Percentiles rank a stretch among this genome's conserved stretches.
phyloP scores from a whole-genome alignment of 2,888 invertebrate species.

The Trichopria drosophilae region DNA sequence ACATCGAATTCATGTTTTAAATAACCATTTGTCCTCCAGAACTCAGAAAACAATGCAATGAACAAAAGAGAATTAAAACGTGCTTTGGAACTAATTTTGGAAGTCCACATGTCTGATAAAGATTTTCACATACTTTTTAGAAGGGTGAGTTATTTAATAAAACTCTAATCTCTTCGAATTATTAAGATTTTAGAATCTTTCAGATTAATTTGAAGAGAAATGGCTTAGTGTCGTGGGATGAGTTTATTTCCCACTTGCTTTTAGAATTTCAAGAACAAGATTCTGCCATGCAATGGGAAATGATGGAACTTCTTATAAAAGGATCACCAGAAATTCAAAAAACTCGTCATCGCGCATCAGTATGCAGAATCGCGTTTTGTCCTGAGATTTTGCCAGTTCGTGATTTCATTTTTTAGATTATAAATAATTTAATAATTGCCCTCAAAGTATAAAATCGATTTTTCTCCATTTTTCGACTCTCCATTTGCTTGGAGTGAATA shows the following conservation, averaged over 20 bases:
- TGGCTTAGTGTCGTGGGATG: constrained; percentile 70
- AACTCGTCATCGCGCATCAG: constrained; percentile 71
- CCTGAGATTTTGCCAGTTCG: constrained; percentile 64
- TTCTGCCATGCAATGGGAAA: constrained; percentile 65
- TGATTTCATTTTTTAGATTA: background rate
- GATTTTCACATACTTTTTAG: constrained; percentile 67
- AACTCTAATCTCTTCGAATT: background rate
- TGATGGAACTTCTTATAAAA: constrained; percentile 68
- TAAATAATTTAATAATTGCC: background rate
- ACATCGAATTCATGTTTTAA: constrained; percentile 6
- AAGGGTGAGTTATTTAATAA: constrained; percentile 60
- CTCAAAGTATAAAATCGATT: background rate
- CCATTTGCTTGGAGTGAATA: no score
- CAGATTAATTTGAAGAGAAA: constrained; percentile 66
- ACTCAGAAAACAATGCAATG: constrained; percentile 37
- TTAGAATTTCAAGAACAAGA: constrained; percentile 73
- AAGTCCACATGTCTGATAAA: constrained; percentile 55
- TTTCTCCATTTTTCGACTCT: constrained; percentile 18
- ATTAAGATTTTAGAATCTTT: constrained; percentile 5
- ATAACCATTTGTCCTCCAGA: constrained; percentile 29
- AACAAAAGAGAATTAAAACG: constrained; percentile 37
- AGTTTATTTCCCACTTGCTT: constrained; percentile 75
- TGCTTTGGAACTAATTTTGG: constrained; percentile 40
- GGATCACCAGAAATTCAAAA: constrained; percentile 64
- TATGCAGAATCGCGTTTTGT: constrained; percentile 68